Base-by-base conservation (phyloP, 2,797 vertebrate genomes). In the Pipistrellus pygmaeus region DNA sequence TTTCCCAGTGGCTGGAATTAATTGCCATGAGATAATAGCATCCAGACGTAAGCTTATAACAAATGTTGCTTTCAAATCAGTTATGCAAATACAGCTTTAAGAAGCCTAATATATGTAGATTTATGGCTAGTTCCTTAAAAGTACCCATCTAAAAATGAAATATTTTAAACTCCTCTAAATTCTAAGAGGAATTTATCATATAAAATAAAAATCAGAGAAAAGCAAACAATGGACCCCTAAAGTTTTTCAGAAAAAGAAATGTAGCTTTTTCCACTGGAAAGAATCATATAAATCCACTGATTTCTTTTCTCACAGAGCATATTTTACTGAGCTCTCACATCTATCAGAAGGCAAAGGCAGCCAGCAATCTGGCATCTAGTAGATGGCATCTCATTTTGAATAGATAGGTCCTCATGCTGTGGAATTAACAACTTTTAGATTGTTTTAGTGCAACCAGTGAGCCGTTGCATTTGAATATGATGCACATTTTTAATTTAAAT, bases 341-440 rank as follows among this genome's bases (percentile, higher is more conserved):
- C 48, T 93, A 89, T 97, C 93, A 97, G 90, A 95, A 96, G 90
- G 97, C 96, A 97, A 92, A 96, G 77, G 95, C 94, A 96, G 96
- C 76, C 93, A 83, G 96, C 96, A 97, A 96, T 97, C 97, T 96
- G 96, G 96, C 95, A 95, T 88, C 77, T 20, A 60, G 55, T 64
- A 75, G 94, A 94, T 96, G 95, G 90, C 85, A 93, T 92, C 92
- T 97, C 84, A 78, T 95, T 97, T 96, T 95, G 92, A 96, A 97
- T 91, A 97, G 80, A 93, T 71, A 93, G 86, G 94, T 72, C 95
- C 83, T 60, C 97, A 92, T 91, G 95, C 95, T 97, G 90, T 93
- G 95, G 94, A 93, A 97, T 97, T 97, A 97, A 97, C 96, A 97
- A 96, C 96, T 96, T 97, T 96, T 90, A 95, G 92, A 97, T 96